Base-by-base conservation (phyloP, 2,113 vertebrate genomes). In the Columba janthina region DNA sequence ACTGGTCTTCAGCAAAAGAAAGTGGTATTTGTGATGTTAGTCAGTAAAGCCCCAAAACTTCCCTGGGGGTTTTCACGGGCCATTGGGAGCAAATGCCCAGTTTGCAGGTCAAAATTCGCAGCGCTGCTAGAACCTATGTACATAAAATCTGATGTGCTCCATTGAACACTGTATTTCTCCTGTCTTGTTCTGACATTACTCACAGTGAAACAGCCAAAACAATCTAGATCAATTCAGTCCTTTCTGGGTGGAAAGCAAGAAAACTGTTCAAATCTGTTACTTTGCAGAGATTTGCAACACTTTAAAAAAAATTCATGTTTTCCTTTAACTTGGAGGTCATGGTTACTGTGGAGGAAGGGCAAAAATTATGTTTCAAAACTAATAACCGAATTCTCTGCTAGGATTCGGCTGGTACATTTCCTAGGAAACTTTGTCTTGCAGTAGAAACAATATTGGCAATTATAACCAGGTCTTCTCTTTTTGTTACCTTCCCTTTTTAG, bases 31-130 rank as follows among this genome's bases (percentile, higher is more conserved):
- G 57, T 31, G 34, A 77, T 72, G 71, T 66, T 24, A 65, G 79
- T 72, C 44, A 61, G 88, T 53, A 90, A 69, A 96, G 85, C 94
- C 92, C 83, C 9, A 19, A 46, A 95, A 83, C 79, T 65, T 96
- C 93, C 93, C 80, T 42, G 15, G 6, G 83, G 93, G 26, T 90
- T 94, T 97, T 96, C 92, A 96, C 53, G 92, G 96, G 86, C 94
- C 76, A 92, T 94, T 96, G 93, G 92, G 93, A 96, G 93, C 90
- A 92, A 96, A 97, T 93, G 93, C 93, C 92, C 92, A 81, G 82
- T 88, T 96, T 78, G 82, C 92, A 92, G 93, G 94, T 97, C 91
- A 94, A 89, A 96, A 96, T 96, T 93, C 44, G 16, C 88, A 84
- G 88, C 90, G 57, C 82, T 90, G 94, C 75, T 96, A 61, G 94